Conservation (phyloP, 2,888 invertebrate genomes). For the Andrena trimmerana region DNA sequence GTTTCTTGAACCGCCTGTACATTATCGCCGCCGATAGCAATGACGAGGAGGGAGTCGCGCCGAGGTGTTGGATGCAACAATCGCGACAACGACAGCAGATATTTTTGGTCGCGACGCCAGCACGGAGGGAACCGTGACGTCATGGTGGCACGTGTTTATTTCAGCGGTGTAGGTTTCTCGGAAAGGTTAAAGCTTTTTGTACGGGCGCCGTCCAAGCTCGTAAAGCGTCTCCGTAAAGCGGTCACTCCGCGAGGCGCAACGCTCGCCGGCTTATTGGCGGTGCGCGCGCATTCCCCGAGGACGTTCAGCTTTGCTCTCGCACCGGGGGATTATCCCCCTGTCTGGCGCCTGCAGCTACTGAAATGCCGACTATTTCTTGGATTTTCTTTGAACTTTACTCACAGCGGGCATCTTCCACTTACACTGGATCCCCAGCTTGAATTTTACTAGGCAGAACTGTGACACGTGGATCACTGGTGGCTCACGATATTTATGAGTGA, state of each 20-base stretch:
- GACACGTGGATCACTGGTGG: too few relatives aligned
- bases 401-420: too few relatives aligned
- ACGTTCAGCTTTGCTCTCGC: slow-evolving; percentile 21
- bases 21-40: not conserved
- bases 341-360: too few relatives aligned
- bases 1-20: not conserved
- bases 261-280: slow-evolving; percentile 27
- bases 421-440: too few relatives aligned
- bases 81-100: slow-evolving; percentile 60
- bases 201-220: slow-evolving; percentile 55
- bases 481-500: too few relatives aligned
- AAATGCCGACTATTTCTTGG: too few relatives aligned
- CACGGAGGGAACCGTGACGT: slow-evolving; percentile 72
- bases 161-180: slow-evolving; percentile 74
- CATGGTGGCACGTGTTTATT: slow-evolving; percentile 81
- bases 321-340: too few relatives aligned
- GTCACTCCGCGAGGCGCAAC: slow-evolving; percentile 37
- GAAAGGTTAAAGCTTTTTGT: slow-evolving; percentile 73
- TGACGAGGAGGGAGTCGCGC: not conserved
- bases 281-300: slow-evolving; percentile 16
- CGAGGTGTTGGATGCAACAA: slow-evolving; percentile 59
- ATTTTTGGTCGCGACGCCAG: slow-evolving; percentile 66
- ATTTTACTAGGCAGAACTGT: too few relatives aligned
- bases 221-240: slow-evolving; percentile 59
- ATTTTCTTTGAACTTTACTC: too few relatives aligned